These are phyloP conservation scores for Drosophila conformis DNA, from an alignment of 2,888 invertebrate species.

Conservation along the genomic window DNA sequence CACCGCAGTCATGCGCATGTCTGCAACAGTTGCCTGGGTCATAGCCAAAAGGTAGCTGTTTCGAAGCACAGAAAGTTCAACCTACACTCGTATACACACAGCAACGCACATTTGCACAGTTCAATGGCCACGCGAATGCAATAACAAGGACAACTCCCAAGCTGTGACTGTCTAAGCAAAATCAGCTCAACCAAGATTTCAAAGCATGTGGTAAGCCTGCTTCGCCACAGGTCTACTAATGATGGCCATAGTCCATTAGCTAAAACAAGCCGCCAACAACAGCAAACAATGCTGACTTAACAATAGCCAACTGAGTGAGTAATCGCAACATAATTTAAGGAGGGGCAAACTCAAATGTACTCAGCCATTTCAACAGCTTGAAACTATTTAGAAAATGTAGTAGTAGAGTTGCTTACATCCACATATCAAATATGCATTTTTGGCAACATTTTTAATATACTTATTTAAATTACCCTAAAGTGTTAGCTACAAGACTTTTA, in stretches of 20 bases:
- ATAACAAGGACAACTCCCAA: slow-evolving; percentile 42
- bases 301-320: slow-evolving; percentile 1
- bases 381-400: background rate
- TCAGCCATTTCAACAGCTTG: background rate
- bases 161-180: slow-evolving; percentile 28
- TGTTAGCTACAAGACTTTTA: background rate
- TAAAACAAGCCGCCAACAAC: slow-evolving; percentile 29
- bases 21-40: slow-evolving; percentile 52
- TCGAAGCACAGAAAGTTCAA: slow-evolving; percentile 11
- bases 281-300: slow-evolving; percentile 16
- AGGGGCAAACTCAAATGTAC: slow-evolving; percentile 1
- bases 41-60: slow-evolving; percentile 15
- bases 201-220: slow-evolving; percentile 40
- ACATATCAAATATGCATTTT: background rate
- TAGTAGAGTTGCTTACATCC: background rate
- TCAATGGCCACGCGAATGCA: slow-evolving; percentile 73
- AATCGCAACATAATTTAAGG: background rate
- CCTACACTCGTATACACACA: slow-evolving; percentile 21
- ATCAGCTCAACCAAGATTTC: slow-evolving; percentile 37
- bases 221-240: slow-evolving; percentile 55
- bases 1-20: slow-evolving; percentile 60
- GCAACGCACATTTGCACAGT: slow-evolving; percentile 61
- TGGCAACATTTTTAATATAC: background rate
- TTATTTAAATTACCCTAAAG: background rate
- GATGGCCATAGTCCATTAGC: slow-evolving; percentile 66